These are phyloP conservation scores for Nautilus pompilius DNA, from an alignment of 1,140 invertebrate genomes.

Conservation along the genomic window DNA sequence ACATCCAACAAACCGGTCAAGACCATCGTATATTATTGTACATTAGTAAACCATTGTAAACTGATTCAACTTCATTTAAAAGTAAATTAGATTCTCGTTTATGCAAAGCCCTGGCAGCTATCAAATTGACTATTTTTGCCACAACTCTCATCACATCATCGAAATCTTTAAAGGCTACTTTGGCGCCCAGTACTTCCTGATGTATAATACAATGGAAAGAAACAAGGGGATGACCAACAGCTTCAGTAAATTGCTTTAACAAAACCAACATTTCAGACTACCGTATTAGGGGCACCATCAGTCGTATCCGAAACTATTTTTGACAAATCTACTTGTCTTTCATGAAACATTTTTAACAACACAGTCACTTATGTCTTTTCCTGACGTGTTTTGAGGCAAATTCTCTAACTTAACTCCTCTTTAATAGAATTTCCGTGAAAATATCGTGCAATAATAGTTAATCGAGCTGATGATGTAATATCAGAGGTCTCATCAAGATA, in stretches of 20 bases:
- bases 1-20: no score
- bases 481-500: not conserved
- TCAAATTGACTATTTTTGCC: not conserved
- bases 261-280: not conserved
- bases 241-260: not conserved
- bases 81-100: not conserved
- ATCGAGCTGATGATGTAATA: not conserved
- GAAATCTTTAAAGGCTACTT: not conserved
- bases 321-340: not conserved
- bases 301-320: not conserved
- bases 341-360: not conserved
- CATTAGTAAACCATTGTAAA: not conserved
- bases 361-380: not conserved
- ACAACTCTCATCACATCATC: not conserved
- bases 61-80: not conserved
- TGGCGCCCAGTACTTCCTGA: not conserved
- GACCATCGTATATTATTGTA: not conserved
- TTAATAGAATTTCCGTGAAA: not conserved
- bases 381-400: not conserved
- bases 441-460: not conserved
- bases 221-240: not conserved
- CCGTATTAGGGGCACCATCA: not conserved
- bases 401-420: not conserved
- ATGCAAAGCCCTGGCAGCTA: not conserved
- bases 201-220: not conserved